phyloP scores from a whole-genome alignment of 2,797 vertebrate species.

The Gymnothorax javanicus region DNA sequence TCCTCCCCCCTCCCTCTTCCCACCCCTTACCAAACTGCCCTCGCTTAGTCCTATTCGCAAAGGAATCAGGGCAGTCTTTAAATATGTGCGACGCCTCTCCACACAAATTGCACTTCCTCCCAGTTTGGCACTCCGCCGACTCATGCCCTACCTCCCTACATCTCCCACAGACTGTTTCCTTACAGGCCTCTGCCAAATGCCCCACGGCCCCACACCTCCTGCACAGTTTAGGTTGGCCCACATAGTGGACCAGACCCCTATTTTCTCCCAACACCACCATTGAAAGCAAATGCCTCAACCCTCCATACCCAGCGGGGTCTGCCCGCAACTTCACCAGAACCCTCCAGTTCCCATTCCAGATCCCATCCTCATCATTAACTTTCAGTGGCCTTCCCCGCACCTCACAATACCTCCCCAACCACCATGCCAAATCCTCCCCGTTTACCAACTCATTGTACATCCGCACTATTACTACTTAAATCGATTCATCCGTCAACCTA shows the following conservation, averaged over 20 bases:
- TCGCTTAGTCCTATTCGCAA: constrained; percentile 17
- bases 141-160: constrained; percentile 35
- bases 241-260: constrained; percentile 25
- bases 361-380: too few species aligned
- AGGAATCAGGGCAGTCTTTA: constrained; percentile 27
- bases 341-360: too few species aligned
- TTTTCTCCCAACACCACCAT: constrained; percentile 35
- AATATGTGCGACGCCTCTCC: background rate
- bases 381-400: too few species aligned
- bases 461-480: too few species aligned
- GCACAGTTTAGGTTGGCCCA: constrained; percentile 41
- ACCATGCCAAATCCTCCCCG: too few species aligned
- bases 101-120: constrained; percentile 41
- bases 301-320: too few species aligned
- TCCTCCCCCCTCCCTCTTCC: too few species aligned
- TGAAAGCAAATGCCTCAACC: background rate
- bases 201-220: constrained; percentile 5
- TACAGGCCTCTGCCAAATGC: constrained; percentile 20
- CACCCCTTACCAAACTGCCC: too few species aligned
- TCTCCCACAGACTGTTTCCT: constrained; percentile 9
- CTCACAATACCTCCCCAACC: too few species aligned
- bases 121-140: constrained; percentile 33
- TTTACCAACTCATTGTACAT: too few species aligned
- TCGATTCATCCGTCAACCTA: too few species aligned
- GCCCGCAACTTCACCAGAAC: too few species aligned